These are phyloP conservation scores for Actinia equina DNA, from an alignment of 64 coral and sea anemone genomes.

Conservation along the genomic window DNA sequence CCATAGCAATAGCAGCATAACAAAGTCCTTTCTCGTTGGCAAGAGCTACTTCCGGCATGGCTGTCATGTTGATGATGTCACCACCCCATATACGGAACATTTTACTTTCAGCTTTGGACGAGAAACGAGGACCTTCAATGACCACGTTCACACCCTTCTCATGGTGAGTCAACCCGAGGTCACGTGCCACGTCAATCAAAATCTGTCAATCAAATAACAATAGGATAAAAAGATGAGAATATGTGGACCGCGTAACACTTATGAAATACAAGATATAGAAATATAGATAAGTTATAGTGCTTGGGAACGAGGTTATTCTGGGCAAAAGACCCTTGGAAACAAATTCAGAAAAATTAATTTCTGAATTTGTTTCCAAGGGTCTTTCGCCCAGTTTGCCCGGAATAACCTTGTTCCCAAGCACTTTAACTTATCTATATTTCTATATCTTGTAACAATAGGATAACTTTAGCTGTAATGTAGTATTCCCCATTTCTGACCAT, in stretches of 20 bases:
- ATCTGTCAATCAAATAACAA: slow-evolving; percentile 42
- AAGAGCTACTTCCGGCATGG: slow-evolving; percentile 85
- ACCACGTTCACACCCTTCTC: slow-evolving; percentile 69
- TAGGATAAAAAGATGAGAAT: neutral
- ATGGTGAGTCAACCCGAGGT: slow-evolving; percentile 57
- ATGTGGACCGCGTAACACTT: too few species aligned
- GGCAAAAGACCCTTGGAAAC: neutral
- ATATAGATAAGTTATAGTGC: too few species aligned
- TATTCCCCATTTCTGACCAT: too few species aligned
- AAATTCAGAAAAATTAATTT: too few species aligned
- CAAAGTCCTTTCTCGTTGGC: slow-evolving; percentile 88
- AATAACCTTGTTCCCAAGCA: neutral
- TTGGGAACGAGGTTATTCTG: too few species aligned
- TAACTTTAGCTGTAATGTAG: too few species aligned
- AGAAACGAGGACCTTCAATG: slow-evolving; percentile 91
- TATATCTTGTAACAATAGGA: too few species aligned
- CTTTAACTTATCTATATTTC: neutral
- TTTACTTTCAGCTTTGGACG: slow-evolving; percentile 93
- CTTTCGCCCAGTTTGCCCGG: too few species aligned
- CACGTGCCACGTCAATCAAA: slow-evolving; percentile 71
- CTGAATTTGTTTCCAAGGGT: too few species aligned
- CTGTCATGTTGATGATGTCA: slow-evolving; percentile 94
- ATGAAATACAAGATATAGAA: too few species aligned
- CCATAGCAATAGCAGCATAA: slow-evolving; percentile 92
- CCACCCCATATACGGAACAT: slow-evolving; percentile 94